These are phyloP conservation scores for Uropsilus gracilis DNA, from an alignment of 2,113 vertebrate species.

Conservation along the genomic window DNA sequence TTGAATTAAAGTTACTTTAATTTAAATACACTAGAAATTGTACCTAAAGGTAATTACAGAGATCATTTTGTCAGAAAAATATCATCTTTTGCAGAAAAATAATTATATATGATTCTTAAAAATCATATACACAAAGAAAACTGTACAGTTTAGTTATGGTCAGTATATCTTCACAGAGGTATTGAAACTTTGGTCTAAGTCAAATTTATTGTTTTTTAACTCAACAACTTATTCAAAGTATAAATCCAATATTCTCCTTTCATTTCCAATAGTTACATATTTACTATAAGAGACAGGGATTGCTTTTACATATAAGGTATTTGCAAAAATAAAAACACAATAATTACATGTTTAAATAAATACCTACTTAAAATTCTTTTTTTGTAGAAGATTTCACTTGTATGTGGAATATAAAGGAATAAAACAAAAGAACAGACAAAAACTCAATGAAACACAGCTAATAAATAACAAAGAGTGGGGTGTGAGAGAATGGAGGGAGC, in stretches of 20 bases:
- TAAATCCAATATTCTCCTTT: background rate
- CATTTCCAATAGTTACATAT: background rate
- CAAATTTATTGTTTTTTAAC: conserved; percentile 7
- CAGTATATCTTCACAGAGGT: background rate
- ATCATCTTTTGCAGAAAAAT: background rate
- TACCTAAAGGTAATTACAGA: background rate
- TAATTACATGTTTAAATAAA: conserved; percentile 32
- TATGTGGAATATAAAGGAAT: too few species aligned
- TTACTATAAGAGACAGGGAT: background rate
- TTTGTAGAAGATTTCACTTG: background rate
- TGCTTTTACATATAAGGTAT: background rate
- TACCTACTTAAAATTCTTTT: background rate
- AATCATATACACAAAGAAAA: background rate
- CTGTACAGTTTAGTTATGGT: background rate
- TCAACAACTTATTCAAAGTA: conserved; percentile 11
- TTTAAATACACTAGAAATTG: background rate
- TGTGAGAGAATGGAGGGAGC: too few species aligned
- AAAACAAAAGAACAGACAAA: too few species aligned
- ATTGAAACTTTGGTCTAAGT: background rate
- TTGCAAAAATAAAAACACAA: conserved; percentile 22
- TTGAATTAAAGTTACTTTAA: background rate
- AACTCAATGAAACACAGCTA: too few species aligned
- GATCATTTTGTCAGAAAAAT: conserved; percentile 24
- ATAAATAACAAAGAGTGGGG: too few species aligned
- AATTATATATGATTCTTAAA: background rate